A percentile compares a stretch with the other conserved stretches of the same genome.
Evolutionary conservation across 2,113 vertebrate genomes (phyloP).

Genomic region (Corythaixoides concolor): DNA sequence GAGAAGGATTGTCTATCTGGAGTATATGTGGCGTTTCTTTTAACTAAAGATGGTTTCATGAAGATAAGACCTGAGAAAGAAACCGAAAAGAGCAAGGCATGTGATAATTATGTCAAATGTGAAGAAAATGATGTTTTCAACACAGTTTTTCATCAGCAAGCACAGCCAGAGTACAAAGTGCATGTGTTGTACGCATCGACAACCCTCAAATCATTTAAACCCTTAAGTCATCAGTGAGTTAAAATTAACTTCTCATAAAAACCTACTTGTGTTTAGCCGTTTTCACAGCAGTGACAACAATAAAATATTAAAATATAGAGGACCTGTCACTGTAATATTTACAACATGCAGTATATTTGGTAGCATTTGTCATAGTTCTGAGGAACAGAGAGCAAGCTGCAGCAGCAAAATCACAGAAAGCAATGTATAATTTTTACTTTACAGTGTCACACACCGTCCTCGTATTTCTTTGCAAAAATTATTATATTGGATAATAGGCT

Average conservation of each 20-base stretch:
- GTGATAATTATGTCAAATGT: neutral
- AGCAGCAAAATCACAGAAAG: neutral
- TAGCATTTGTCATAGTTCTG: neutral
- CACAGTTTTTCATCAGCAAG: neutral
- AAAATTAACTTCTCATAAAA: neutral
- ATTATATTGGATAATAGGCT: neutral
- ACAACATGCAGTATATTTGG: neutral
- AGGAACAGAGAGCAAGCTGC: neutral
- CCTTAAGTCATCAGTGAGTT: neutral
- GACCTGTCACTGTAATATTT: neutral
- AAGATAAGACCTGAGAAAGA: neutral
- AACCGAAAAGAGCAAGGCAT: neutral
- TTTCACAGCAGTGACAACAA: neutral
- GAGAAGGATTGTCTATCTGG: neutral
- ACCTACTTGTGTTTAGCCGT: neutral
- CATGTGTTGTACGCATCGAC: fast-evolving
- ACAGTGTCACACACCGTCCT: neutral
- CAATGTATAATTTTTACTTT: neutral
- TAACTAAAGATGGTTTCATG: neutral
- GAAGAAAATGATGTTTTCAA: neutral
- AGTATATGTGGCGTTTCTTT: neutral
- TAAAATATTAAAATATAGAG: neutral
- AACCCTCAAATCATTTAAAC: neutral
- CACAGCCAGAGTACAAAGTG: neutral
- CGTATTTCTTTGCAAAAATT: neutral